A percentile compares a stretch with the other conserved stretches of the same genome.
Evolutionary conservation across 2,888 invertebrate species (phyloP).

Genomic region (Thera obeliscata): DNA sequence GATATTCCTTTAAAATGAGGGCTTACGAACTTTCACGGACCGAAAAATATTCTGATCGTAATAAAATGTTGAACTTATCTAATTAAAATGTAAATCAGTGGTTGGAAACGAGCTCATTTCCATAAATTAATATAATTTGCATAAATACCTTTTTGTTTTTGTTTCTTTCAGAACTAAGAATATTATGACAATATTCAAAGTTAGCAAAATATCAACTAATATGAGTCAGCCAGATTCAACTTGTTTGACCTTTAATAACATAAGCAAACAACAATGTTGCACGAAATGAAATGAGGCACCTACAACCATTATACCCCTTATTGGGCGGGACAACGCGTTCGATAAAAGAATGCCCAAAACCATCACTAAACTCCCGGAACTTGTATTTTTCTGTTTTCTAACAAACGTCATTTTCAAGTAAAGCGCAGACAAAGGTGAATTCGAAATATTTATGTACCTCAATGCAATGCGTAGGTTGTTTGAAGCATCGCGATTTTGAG

Average conservation of each 20-base stretch:
- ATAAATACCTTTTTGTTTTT: no score
- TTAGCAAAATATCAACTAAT: no score
- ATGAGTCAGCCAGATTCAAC: background rate
- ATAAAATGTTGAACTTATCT: no score
- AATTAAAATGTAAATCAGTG: no score
- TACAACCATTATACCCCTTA: background rate
- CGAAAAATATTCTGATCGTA: no score
- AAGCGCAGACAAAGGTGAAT: background rate
- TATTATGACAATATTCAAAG: no score
- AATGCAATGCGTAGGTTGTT: conserved; percentile 49
- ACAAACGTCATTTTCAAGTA: background rate
- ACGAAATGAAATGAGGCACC: background rate
- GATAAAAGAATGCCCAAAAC: background rate
- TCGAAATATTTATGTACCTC: conserved; percentile 12
- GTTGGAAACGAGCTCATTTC: no score
- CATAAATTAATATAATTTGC: no score
- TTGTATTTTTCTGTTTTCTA: background rate
- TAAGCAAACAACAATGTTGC: conserved; percentile 7
- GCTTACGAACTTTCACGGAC: background rate
- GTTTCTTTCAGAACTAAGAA: no score
- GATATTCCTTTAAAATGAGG: conserved; percentile 15
- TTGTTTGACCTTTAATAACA: background rate
- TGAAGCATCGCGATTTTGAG: conserved; percentile 51
- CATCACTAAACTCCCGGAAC: background rate
- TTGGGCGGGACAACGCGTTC: no score